Base-by-base conservation (phyloP, 2,888 invertebrate genomes). In the Xanthorhoe designata region DNA sequence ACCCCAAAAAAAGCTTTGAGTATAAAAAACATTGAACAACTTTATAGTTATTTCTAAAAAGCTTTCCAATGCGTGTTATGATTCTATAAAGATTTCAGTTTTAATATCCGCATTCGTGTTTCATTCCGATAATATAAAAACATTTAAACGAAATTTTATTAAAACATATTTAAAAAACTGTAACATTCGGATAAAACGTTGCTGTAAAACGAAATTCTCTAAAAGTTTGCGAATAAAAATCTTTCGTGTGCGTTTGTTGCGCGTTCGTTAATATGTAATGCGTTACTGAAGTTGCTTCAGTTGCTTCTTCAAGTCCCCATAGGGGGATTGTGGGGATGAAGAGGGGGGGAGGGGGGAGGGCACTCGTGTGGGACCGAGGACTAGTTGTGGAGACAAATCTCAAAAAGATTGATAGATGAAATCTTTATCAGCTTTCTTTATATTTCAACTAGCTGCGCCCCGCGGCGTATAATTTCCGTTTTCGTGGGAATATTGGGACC, bases 191-290 rank as follows among this genome's bases (percentile, higher is more conserved):
- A 58, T 50, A 42, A 42, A 24, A 10, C 24, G 42, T 42, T 51
- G 19, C 24, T 51, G 19, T 45, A 54, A 53, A 19, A 54, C 32
- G 32, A 47, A 49, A 15, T 17, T 49, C 35, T 13, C 18, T 45
- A 18, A 57, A 57, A 61, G n/a, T 42, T 56, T 8, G 3, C 3
- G 4, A 55, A 62, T 51, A 54, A 52, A 49, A 66, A 55, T 59
- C 45, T 59, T 62, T 51, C 18, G 29, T 8, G 32, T 15, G 52
- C 47, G 29, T 61, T 58, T 45, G 49, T 54, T 54, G 61, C 42
- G 55, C 51, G 42, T 53, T 62, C 47, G 38, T 67, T 56, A 60
- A 63, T 67, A 67, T 38, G 66, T 66, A 55, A 66, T 66, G 59
- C 17, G 45, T 51, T 63, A 56, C 55, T 45, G 32, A 62, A 66